These are phyloP conservation scores for Halcyon smyrnensis DNA, from an alignment of 2,797 vertebrate species.

Conservation along the genomic window DNA sequence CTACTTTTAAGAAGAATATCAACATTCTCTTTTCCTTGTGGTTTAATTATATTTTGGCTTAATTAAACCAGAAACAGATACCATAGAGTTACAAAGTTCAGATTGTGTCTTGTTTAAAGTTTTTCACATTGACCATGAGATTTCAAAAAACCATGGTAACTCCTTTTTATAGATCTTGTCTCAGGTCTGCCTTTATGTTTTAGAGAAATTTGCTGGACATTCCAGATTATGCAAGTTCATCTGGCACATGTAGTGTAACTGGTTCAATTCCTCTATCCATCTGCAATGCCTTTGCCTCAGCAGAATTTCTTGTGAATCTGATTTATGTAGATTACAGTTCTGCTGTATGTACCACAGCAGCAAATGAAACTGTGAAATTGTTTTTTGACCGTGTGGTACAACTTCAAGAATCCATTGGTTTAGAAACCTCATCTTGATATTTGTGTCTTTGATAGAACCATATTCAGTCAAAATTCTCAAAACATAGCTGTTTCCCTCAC, in stretches of 20 bases:
- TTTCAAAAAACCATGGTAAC: not conserved
- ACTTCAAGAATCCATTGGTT: not conserved
- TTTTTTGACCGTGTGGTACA: not conserved
- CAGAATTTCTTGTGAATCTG: not conserved
- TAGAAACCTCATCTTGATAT: not conserved
- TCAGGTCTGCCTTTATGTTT: not conserved
- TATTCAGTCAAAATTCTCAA: not conserved
- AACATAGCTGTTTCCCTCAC: not conserved
- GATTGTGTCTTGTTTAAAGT: not conserved
- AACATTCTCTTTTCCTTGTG: not conserved
- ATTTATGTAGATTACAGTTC: not conserved
- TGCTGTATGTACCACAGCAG: not conserved
- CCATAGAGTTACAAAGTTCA: not conserved
- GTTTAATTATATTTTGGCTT: not conserved
- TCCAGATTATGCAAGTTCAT: not conserved
- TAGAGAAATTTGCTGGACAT: not conserved
- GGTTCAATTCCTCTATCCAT: not conserved
- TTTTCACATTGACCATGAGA: not conserved
- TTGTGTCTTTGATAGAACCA: not conserved
- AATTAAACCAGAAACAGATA: not conserved
- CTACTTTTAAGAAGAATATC: not conserved
- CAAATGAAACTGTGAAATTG: not conserved
- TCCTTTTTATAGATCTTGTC: not conserved
- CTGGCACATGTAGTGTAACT: not conserved
- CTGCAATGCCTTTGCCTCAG: not conserved